phyloP scores from a whole-genome alignment of 2,113 vertebrate genomes.

The Pseudorectes ferrugineus region DNA sequence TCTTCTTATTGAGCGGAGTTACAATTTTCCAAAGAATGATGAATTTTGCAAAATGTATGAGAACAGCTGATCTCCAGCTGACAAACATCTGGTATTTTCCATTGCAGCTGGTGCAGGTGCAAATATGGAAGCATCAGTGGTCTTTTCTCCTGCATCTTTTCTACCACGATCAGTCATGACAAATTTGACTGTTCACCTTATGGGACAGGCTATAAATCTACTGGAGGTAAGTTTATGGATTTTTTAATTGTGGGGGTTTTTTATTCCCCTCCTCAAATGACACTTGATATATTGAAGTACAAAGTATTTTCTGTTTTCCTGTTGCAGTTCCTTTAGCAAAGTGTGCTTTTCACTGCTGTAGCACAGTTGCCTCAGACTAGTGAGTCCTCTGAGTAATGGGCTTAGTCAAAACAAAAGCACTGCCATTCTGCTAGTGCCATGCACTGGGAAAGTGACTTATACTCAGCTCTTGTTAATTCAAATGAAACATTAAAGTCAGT shows the following conservation, averaged over 20 bases:
- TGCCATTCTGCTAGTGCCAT: neutral
- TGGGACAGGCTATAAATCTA: slow-evolving; percentile 80
- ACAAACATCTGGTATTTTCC: neutral
- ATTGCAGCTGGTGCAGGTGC: slow-evolving; percentile 71
- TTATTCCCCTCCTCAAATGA: neutral
- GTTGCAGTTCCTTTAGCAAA: neutral
- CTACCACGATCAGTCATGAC: slow-evolving; percentile 76
- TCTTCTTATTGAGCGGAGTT: neutral
- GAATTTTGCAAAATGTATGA: neutral
- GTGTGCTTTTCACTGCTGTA: neutral
- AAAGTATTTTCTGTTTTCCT: neutral
- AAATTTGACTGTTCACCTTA: slow-evolving; percentile 78
- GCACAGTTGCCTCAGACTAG: neutral
- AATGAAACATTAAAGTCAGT: neutral
- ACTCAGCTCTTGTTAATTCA: neutral
- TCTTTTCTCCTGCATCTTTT: slow-evolving; percentile 86
- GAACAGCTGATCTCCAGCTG: neutral
- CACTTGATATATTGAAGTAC: neutral
- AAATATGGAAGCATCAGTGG: slow-evolving; percentile 79
- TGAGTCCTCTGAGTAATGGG: neutral
- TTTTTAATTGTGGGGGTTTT: neutral
- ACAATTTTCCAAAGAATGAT: neutral
- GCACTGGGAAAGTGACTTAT: neutral
- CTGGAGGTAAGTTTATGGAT: slow-evolving; percentile 76
- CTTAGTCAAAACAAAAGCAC: neutral